Evolutionary conservation across 2,113 vertebrate genomes (phyloP).

Genomic region (Vidua macroura): DNA sequence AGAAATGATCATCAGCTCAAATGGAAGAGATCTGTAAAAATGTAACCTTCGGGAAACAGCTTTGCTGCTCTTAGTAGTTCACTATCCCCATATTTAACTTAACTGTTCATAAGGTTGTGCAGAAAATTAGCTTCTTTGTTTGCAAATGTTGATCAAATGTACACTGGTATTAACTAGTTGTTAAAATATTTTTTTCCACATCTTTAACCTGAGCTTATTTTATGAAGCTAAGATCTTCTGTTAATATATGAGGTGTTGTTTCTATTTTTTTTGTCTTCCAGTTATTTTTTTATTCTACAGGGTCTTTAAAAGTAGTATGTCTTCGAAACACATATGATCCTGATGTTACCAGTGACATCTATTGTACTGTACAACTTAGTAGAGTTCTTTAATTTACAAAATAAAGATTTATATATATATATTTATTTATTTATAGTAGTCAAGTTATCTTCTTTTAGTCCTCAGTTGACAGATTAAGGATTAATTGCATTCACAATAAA

Average conservation of each 20-base stretch:
- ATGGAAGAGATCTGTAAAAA: neutral
- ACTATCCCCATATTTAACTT: neutral
- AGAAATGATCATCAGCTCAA: neutral
- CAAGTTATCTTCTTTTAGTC: neutral
- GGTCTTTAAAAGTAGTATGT: neutral
- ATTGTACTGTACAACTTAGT: neutral
- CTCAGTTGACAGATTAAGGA: neutral
- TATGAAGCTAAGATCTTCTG: neutral
- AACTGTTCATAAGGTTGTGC: neutral
- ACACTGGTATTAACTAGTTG: neutral
- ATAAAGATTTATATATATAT: neutral
- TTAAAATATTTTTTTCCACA: rapidly evolving
- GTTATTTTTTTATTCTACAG: neutral
- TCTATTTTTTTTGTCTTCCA: neutral
- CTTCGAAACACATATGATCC: neutral
- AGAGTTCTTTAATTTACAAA: neutral
- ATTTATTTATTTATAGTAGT: neutral
- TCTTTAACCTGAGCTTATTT: neutral
- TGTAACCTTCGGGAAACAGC: neutral
- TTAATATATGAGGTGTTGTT: neutral
- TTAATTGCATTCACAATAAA: neutral
- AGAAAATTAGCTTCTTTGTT: neutral
- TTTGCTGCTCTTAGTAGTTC: neutral
- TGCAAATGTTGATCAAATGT: neutral
- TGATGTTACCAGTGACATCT: neutral